A percentile compares a stretch with the other conserved stretches of the same genome.
phyloP scores from a whole-genome alignment of 92 coral and sea anemone genomes.

The Umimayanthus kanabou region DNA sequence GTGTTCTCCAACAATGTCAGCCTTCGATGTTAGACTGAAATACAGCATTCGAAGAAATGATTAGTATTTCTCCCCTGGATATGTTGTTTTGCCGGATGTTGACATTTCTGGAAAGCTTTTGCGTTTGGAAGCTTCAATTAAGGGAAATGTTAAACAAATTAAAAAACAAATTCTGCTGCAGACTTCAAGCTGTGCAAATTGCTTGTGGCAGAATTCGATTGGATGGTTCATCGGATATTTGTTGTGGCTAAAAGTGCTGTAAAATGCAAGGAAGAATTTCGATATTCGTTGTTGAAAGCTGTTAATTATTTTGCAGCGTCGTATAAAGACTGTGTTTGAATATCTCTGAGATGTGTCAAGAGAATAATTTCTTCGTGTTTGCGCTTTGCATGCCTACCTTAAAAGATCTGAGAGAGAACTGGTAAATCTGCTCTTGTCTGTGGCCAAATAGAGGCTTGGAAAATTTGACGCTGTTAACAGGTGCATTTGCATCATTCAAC shows the following conservation, averaged over 20 bases:
- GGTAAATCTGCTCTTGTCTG: not conserved
- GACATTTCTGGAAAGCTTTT: not conserved
- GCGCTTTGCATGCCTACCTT: not conserved
- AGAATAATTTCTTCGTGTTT: too few species aligned
- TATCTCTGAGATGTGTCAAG: not conserved
- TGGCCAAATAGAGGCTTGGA: not conserved
- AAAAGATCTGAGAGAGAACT: not conserved
- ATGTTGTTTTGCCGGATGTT: not conserved
- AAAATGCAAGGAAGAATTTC: not conserved
- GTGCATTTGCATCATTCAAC: not conserved
- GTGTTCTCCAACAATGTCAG: not conserved
- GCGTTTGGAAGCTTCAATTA: not conserved
- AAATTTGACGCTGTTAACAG: not conserved
- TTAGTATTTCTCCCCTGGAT: not conserved
- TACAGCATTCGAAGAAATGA: not conserved
- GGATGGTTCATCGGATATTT: not conserved
- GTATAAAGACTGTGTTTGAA: not conserved
- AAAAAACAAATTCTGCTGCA: not conserved
- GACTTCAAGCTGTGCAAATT: slow-evolving; percentile 3
- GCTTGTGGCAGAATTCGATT: not conserved
- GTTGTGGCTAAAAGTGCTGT: not conserved
- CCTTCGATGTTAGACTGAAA: not conserved
- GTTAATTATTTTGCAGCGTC: too few species aligned
- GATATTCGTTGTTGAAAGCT: not conserved
- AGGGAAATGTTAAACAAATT: not conserved